These are phyloP conservation scores for Lates calcarifer DNA, from an alignment of 2,113 vertebrate genomes.

Conservation along the genomic window DNA sequence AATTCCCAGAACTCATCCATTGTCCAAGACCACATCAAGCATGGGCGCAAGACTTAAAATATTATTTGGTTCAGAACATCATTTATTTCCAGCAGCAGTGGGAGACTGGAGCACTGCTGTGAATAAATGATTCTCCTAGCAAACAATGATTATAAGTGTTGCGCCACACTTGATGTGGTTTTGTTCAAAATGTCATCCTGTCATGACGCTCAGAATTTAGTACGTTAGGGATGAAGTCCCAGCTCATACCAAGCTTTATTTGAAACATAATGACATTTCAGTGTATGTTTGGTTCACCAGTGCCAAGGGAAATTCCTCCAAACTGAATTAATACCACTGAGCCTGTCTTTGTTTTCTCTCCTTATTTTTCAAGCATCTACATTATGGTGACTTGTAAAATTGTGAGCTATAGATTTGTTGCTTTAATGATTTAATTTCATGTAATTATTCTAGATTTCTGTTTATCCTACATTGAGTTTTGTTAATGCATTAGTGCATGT, in stretches of 20 bases:
- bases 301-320: background rate
- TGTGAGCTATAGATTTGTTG: background rate
- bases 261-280: slow-evolving; percentile 24
- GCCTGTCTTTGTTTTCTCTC: background rate
- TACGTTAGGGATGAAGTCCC: background rate
- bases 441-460: slow-evolving; percentile 9
- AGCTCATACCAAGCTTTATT: slow-evolving; percentile 8
- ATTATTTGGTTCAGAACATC: slow-evolving; percentile 2
- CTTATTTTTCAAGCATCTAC: background rate
- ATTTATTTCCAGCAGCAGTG: background rate
- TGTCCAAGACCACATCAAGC: slow-evolving; percentile 27
- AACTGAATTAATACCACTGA: background rate
- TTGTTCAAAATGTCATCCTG: slow-evolving; percentile 13
- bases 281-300: background rate
- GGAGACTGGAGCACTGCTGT: background rate
- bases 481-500: background rate
- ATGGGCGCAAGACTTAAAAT: background rate
- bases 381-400: background rate
- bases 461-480: background rate
- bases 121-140: too few species aligned
- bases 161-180: slow-evolving; percentile 25
- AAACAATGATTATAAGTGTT: too few species aligned
- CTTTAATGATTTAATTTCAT: background rate
- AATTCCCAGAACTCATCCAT: background rate
- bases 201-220: slow-evolving; percentile 1